Percentiles rank a stretch among this genome's conserved stretches.
Conservation (phyloP, 1,140 invertebrate species). For the Micrasema longulum region DNA sequence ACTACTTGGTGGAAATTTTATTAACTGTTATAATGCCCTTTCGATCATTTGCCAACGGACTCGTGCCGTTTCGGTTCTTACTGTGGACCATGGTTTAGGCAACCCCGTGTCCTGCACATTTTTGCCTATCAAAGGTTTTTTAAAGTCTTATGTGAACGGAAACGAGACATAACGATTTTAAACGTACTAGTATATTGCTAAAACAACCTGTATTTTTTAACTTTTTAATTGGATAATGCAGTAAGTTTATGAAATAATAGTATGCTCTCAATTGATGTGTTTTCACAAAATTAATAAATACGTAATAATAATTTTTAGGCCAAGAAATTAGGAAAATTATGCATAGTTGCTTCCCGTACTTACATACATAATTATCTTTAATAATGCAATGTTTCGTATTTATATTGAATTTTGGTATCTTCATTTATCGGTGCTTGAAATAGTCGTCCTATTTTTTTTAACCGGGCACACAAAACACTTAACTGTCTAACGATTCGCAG, state of each 20-base stretch:
- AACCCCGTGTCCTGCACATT: slow-evolving; percentile 39
- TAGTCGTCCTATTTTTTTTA: slow-evolving; percentile 36
- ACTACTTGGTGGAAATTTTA: not conserved
- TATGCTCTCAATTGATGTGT: no score
- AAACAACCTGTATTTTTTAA: no score
- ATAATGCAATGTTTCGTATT: no score
- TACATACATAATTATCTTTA: no score
- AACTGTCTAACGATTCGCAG: slow-evolving; percentile 34
- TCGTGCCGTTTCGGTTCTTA: not conserved
- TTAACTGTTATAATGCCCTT: not conserved
- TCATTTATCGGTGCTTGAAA: slow-evolving; percentile 14
- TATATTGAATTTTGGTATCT: no score
- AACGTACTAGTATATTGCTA: slow-evolving; percentile 1
- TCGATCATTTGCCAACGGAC: slow-evolving; percentile 3
- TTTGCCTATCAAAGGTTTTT: slow-evolving; percentile 37
- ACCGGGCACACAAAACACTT: slow-evolving; percentile 25
- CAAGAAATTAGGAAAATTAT: no score
- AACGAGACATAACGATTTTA: slow-evolving; percentile 27
- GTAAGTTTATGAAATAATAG: no score
- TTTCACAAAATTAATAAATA: no score
- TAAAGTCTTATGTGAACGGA: slow-evolving; percentile 27
- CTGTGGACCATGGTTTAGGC: slow-evolving; percentile 16
- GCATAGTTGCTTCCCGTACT: no score
- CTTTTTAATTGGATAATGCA: no score
- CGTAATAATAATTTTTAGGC: no score